Percentiles rank a stretch among this genome's conserved stretches.
These are phyloP conservation scores for Linepithema humile DNA, from an alignment of 1,140 invertebrate genomes.

Conservation along the genomic window DNA sequence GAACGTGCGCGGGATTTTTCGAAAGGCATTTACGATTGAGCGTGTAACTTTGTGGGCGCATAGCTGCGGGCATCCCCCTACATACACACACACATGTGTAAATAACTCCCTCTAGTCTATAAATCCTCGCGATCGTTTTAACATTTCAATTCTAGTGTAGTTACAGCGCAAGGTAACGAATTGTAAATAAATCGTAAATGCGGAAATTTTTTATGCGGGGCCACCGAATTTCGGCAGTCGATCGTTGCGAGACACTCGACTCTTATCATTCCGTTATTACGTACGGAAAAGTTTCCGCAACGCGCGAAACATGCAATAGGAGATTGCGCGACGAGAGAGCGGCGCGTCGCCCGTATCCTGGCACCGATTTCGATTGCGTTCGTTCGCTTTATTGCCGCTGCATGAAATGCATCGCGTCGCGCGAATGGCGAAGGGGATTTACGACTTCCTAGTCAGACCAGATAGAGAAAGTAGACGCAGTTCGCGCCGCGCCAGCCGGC, in stretches of 20 bases:
- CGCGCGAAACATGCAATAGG: constrained; percentile 6
- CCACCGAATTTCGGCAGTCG: background rate
- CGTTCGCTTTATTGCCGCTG: constrained; percentile 46
- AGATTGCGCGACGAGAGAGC: background rate
- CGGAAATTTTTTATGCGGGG: background rate
- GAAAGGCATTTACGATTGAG: constrained; percentile 3
- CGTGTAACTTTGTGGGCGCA: background rate
- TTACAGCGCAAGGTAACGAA: background rate
- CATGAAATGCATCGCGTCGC: constrained; percentile 42
- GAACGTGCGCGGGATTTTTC: constrained; percentile 16
- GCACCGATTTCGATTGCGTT: constrained; percentile 34
- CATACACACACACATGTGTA: background rate
- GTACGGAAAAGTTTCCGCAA: constrained; percentile 26
- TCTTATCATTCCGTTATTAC: constrained; percentile 21
- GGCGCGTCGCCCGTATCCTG: constrained; percentile 22
- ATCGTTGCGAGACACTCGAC: background rate
- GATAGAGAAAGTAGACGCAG: constrained; percentile 67
- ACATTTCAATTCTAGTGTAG: background rate
- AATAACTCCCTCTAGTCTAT: background rate
- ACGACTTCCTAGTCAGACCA: constrained; percentile 65
- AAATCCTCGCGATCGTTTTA: background rate
- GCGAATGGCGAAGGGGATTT: constrained; percentile 65
- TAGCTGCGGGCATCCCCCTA: background rate
- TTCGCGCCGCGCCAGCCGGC: constrained; percentile 16
- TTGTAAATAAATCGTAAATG: background rate